A percentile compares a stretch with the other conserved stretches of the same genome.
These are phyloP conservation scores for Heliothis subflexa DNA, from an alignment of 1,140 invertebrate species.

Conservation along the genomic window DNA sequence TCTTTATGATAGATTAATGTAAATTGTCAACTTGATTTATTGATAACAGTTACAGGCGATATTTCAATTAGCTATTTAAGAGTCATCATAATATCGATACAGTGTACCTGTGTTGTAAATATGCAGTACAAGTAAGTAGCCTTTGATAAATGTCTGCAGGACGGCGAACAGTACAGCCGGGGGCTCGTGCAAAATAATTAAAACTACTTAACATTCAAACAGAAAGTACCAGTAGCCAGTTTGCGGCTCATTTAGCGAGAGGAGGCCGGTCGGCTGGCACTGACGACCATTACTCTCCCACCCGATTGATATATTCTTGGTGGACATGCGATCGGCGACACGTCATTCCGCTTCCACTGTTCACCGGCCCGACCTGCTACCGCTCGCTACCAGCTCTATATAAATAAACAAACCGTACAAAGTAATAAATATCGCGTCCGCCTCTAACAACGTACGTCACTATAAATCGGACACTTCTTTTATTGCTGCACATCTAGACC, in stretches of 20 bases:
- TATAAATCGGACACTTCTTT: constrained; percentile 75
- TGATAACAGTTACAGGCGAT: constrained; percentile 31
- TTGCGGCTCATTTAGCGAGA: constrained; percentile 76
- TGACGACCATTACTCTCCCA: constrained; percentile 75
- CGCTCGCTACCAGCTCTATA: constrained; percentile 53
- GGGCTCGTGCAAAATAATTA: constrained; percentile 81
- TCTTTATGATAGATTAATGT: constrained; percentile 4
- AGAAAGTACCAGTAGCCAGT: constrained; percentile 75
- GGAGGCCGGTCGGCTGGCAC: constrained; percentile 63
- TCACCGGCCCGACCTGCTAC: constrained; percentile 46
- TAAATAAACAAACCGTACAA: constrained; percentile 70
- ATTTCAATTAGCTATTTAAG: constrained; percentile 50
- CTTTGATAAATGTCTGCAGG: constrained; percentile 68
- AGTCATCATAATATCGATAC: constrained; percentile 62
- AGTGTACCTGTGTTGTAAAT: constrained; percentile 60
- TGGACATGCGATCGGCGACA: constrained; percentile 82
- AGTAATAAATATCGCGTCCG: constrained; percentile 74
- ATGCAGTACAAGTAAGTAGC: constrained; percentile 54
- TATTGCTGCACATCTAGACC: constrained; percentile 67
- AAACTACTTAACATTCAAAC: constrained; percentile 85
- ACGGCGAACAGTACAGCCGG: constrained; percentile 61
- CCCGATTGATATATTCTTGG: constrained; percentile 81
- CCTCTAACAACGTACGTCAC: constrained; percentile 68
- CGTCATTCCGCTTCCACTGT: constrained; percentile 68
- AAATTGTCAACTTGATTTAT: constrained; percentile 15